Base-by-base conservation (phyloP, 1,140 invertebrate genomes). In the Pogonomyrmex californicus region DNA sequence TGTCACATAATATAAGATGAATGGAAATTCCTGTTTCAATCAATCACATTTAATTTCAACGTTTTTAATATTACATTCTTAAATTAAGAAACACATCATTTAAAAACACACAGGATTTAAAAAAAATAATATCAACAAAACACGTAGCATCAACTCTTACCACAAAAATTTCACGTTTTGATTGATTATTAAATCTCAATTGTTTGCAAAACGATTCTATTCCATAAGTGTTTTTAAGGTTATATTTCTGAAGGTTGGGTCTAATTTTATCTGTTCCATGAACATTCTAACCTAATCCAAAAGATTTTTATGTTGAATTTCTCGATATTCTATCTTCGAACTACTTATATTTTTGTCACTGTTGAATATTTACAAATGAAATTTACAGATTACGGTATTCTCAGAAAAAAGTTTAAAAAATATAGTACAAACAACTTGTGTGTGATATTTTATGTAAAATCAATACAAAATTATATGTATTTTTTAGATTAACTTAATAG, bases 201-300 rank as follows among this genome's bases (percentile, higher is more conserved):
- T 47, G 17, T 12, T 51, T 44, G 5, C 0, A 36, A 10, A n/a
- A 4, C 23, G 23, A 23, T 23, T 23, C 23, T 23, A 23, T 23
- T 23, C 23, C 23, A 23, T 23, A 23, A 0, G 0, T 23, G 23
- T 23, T 23, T 23, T 23, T 23, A 23, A 23, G 23, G 23, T 23
- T 23, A 23, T 23, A 0, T 23, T 23, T 23, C 23, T 0, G 23
- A 23, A 23, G 23, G 23, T 23, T 23, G 23, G 23, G 23, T 23
- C 23, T 23, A 23, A 23, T 0, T 23, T 68, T 68, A 71, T 3
- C 12, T 75, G 41, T 38, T 38, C 4, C 23, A 3, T 23, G 4
- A 2, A 2, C 17, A 56, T 41, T 12, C 36, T 75, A 75, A 75
- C 71, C 71, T 75, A 75, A 36, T 6, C 10, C 9, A 12, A 75